These are phyloP conservation scores for Pseudoatta argentina DNA, from an alignment of 1,140 invertebrate genomes.

Conservation along the genomic window DNA sequence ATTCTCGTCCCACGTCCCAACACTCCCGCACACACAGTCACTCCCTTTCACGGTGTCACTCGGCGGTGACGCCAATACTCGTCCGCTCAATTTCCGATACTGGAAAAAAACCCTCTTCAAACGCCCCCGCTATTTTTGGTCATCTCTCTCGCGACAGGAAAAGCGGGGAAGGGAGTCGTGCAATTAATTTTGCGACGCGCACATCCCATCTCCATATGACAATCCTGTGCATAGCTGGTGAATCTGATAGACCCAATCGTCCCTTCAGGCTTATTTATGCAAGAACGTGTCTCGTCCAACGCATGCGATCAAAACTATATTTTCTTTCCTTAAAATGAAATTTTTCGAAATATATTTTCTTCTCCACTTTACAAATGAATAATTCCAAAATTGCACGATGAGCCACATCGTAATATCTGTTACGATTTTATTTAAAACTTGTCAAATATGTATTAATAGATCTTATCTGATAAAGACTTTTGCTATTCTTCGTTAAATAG, in stretches of 20 bases:
- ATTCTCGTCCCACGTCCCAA: slow-evolving; percentile 28
- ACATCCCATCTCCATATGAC: slow-evolving; percentile 35
- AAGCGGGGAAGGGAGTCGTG: neutral
- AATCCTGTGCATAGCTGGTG: neutral
- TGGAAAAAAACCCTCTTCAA: slow-evolving; percentile 40
- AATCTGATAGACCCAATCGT: slow-evolving; percentile 12
- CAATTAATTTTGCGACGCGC: slow-evolving; percentile 55
- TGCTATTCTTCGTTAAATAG: neutral
- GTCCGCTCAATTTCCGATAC: slow-evolving; percentile 59
- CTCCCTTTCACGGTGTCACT: slow-evolving; percentile 26
- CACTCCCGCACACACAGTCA: neutral
- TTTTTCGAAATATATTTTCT: neutral
- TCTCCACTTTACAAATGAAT: neutral
- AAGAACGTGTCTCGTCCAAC: slow-evolving; percentile 4
- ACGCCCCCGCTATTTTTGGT: slow-evolving; percentile 38
- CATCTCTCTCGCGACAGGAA: neutral
- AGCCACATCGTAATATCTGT: neutral
- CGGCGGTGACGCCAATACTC: slow-evolving; percentile 47
- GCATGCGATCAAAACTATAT: neutral
- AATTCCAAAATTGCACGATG: neutral
- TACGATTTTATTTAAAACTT: neutral
- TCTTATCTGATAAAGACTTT: neutral
- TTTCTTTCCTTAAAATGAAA: neutral
- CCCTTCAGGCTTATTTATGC: slow-evolving; percentile 46
- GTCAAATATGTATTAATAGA: neutral